phyloP scores from a whole-genome alignment of 2,797 vertebrate genomes.

The Momotus momota region DNA sequence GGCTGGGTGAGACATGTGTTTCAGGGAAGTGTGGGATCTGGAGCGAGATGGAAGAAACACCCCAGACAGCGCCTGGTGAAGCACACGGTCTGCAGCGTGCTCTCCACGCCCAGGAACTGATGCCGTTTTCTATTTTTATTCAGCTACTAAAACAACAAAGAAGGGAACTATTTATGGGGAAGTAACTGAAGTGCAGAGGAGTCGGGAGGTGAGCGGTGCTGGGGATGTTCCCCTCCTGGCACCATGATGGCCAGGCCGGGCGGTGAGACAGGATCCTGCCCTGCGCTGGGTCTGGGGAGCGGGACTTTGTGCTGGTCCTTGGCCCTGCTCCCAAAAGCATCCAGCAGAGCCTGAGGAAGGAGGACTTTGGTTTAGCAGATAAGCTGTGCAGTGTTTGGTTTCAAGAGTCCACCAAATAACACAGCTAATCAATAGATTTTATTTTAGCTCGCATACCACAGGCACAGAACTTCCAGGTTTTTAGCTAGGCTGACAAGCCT shows the following conservation, averaged over 20 bases:
- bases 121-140: conserved; percentile 19
- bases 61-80: background rate
- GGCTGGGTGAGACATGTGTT: background rate
- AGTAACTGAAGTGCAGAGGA: background rate
- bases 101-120: conserved; percentile 9
- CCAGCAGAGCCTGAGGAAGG: background rate
- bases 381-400: conserved; percentile 1
- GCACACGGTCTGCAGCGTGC: background rate
- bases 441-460: rapidly evolving
- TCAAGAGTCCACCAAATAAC: conserved; percentile 17
- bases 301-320: background rate
- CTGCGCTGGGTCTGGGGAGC: background rate
- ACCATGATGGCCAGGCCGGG: background rate
- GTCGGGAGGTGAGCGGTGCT: background rate
- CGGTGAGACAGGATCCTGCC: background rate
- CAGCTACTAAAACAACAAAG: conserved; percentile 31
- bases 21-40: background rate
- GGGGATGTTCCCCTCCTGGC: background rate
- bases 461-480: background rate
- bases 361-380: conserved; percentile 15
- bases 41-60: background rate
- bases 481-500: background rate
- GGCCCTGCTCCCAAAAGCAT: background rate
- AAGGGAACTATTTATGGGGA: conserved; percentile 27
- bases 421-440: background rate